phyloP scores from a whole-genome alignment of 2,888 invertebrate genomes.

The Euplexia lucipara region DNA sequence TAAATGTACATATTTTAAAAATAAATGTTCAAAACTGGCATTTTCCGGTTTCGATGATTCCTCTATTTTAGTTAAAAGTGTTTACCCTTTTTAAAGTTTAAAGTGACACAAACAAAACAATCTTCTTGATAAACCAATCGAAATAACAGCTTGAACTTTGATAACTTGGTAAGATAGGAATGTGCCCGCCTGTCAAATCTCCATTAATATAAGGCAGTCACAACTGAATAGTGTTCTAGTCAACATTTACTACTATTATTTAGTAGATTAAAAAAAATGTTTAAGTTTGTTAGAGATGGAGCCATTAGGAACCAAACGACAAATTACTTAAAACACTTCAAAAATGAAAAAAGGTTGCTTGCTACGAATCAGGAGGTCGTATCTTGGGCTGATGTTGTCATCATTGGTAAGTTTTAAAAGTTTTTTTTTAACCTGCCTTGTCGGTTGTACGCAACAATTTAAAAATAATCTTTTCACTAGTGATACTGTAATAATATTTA shows the following conservation, averaged over 20 bases:
- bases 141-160: conserved; percentile 70
- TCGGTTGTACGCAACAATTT: background rate
- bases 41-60: conserved; percentile 15
- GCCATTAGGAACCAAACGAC: conserved; percentile 71
- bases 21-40: conserved; percentile 48
- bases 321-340: conserved; percentile 75
- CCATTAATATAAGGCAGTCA: conserved; percentile 41
- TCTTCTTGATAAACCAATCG: conserved; percentile 65
- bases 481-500: background rate
- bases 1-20: conserved; percentile 53
- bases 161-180: conserved; percentile 55
- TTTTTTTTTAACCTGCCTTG: background rate
- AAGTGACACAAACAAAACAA: conserved; percentile 42
- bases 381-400: conserved; percentile 94
- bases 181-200: conserved; percentile 32
- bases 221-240: conserved; percentile 39
- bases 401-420: conserved; percentile 91
- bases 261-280: conserved; percentile 73
- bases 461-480: background rate
- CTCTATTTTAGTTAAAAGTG: conserved; percentile 10
- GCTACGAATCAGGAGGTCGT: conserved; percentile 78
- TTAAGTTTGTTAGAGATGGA: conserved; percentile 79
- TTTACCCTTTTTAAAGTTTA: conserved; percentile 20
- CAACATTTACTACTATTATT: conserved; percentile 25
- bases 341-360: conserved; percentile 69